Percentiles rank a stretch among this genome's conserved stretches.
Evolutionary conservation across 2,888 invertebrate species (phyloP).

Genomic region (Mellilla xanthometata): DNA sequence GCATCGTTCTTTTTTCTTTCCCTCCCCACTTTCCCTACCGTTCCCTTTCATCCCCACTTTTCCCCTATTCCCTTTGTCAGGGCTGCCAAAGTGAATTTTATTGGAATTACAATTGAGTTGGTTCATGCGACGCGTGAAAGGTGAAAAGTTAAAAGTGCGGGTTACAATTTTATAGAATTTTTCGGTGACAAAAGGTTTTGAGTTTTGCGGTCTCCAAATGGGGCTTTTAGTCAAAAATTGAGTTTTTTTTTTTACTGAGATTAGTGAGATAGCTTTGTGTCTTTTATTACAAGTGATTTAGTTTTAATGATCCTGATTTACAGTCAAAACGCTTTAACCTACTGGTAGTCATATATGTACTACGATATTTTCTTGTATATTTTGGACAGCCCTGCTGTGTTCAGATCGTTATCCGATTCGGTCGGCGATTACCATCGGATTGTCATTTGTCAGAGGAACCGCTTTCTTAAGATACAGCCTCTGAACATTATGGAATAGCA

Average conservation of each 20-base stretch:
- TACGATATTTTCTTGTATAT: neutral
- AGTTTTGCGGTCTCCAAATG: too few species aligned
- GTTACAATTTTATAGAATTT: too few species aligned
- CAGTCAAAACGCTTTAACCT: too few species aligned
- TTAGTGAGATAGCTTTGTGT: too few species aligned
- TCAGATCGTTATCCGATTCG: slow-evolving; percentile 12
- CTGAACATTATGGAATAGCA: neutral
- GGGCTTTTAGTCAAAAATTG: too few species aligned
- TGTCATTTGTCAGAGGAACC: slow-evolving; percentile 14
- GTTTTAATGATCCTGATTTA: too few species aligned
- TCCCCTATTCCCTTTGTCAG: slow-evolving; percentile 3
- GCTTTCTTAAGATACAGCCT: slow-evolving; percentile 6
- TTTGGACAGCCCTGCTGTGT: slow-evolving; percentile 6
- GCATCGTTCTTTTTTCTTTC: slow-evolving; percentile 8
- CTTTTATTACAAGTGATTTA: too few species aligned
- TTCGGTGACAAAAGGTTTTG: neutral
- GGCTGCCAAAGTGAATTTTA: slow-evolving; percentile 14
- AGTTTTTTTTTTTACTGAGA: too few species aligned
- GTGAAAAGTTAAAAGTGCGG: neutral
- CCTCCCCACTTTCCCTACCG: neutral
- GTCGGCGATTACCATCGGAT: slow-evolving; percentile 16
- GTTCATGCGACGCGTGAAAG: slow-evolving; percentile 2
- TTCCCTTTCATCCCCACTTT: neutral
- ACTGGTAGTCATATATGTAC: too few species aligned
- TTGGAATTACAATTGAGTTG: slow-evolving; percentile 3